Conservation (phyloP, 1,140 invertebrate genomes). For the Zaprionus tsacasi region DNA sequence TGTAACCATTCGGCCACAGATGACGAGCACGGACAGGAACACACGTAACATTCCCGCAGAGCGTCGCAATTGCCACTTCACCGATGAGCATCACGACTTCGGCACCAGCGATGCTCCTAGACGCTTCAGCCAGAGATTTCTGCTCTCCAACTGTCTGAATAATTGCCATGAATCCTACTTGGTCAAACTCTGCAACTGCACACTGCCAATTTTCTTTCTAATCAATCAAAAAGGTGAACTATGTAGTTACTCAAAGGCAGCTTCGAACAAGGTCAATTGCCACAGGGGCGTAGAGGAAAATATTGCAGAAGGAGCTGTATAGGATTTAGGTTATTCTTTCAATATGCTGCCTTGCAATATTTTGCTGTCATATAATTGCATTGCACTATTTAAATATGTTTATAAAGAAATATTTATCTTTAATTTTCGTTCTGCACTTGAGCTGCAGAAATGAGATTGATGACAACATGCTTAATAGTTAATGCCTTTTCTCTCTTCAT, state of each 20-base stretch:
- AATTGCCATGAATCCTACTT: slow-evolving; percentile 72
- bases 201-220: slow-evolving; percentile 68
- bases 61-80: slow-evolving; percentile 64
- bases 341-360: too few species aligned
- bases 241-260: neutral
- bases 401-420: too few species aligned
- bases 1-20: slow-evolving; percentile 64
- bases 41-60: slow-evolving; percentile 49
- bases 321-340: too few species aligned
- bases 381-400: too few species aligned
- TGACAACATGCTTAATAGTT: neutral
- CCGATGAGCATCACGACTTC: slow-evolving; percentile 55
- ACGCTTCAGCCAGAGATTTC: slow-evolving; percentile 38
- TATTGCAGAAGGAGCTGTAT: neutral
- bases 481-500: neutral
- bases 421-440: neutral
- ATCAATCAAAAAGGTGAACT: slow-evolving; percentile 50
- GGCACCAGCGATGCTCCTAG: slow-evolving; percentile 45
- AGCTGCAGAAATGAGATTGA: neutral
- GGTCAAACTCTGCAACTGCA: slow-evolving; percentile 68
- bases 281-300: too few species aligned
- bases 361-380: too few species aligned
- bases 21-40: slow-evolving; percentile 63
- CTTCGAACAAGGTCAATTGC: neutral
- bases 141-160: slow-evolving; percentile 63